Conservation (phyloP, 1,140 invertebrate species). For the Atta cephalotes region DNA sequence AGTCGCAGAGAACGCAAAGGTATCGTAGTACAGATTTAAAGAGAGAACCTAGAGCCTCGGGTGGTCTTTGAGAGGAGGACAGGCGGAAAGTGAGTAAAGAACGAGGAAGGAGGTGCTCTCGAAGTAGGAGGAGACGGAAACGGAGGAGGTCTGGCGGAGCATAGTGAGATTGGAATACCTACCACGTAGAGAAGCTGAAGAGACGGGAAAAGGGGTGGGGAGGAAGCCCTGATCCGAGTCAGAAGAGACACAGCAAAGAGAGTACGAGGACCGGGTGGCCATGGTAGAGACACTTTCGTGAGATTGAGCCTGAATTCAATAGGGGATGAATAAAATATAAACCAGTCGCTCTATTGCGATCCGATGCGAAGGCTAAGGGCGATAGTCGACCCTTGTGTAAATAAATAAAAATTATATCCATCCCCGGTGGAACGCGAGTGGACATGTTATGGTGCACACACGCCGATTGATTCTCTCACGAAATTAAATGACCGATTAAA, state of each 20-base stretch:
- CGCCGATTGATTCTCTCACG: slow-evolving; percentile 63
- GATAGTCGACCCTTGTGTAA: slow-evolving; percentile 76
- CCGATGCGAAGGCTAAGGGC: slow-evolving; percentile 64
- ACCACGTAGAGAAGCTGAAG: slow-evolving; percentile 66
- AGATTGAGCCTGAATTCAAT: slow-evolving; percentile 86
- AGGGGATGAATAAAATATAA: slow-evolving; percentile 87
- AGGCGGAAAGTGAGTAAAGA: slow-evolving; percentile 53
- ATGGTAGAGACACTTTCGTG: slow-evolving; percentile 83
- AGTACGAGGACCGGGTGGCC: slow-evolving; percentile 64
- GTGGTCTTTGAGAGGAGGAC: slow-evolving; percentile 66
- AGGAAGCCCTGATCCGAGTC: slow-evolving; percentile 64
- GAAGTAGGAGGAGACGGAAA: slow-evolving; percentile 14
- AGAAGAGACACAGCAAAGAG: slow-evolving; percentile 66
- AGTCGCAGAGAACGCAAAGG: slow-evolving; percentile 49
- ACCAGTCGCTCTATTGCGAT: slow-evolving; percentile 75
- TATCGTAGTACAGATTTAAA: slow-evolving; percentile 59
- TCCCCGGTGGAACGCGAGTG: slow-evolving; percentile 25
- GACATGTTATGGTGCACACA: slow-evolving; percentile 28
- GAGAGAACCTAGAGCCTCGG: slow-evolving; percentile 24
- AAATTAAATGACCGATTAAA: slow-evolving; percentile 57
- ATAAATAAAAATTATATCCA: slow-evolving; percentile 83
- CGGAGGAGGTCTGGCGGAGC: slow-evolving; percentile 57
- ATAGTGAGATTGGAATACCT: slow-evolving; percentile 75
- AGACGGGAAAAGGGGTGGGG: slow-evolving; percentile 45
- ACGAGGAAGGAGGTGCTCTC: slow-evolving; percentile 66